Base-by-base conservation (phyloP, 2,888 invertebrate genomes). In the Lathronympha strigana region DNA sequence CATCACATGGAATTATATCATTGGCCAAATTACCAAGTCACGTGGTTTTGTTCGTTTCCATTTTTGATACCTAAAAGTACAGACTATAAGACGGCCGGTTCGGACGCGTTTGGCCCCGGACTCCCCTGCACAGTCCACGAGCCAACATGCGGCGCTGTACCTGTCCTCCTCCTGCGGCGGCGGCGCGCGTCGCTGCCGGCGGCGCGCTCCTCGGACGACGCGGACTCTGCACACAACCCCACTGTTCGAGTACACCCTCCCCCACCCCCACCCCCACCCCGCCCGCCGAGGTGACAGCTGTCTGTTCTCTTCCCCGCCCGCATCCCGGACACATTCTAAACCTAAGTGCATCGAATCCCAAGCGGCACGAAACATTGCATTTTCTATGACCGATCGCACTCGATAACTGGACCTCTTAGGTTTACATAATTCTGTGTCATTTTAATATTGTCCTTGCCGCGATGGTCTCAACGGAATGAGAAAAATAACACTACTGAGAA, bases 141-240 rank as follows among this genome's bases (percentile, higher is more conserved):
- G 17, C 8, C 40, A 4, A 15, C 21, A 4, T 21, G 9, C 8
- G 28, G 11, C 11, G 17, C 17, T 5, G 74, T 70, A 82, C 81
- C 80, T 79, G 74, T 74, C 75, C 80, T 77, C 73, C 84, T 76
- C 62, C 87, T 74, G 66, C 85, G 82, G 62, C 87, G 81, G 67
- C 84, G 78, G 60, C 77, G 72, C 68, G 74, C 74, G 68, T 67
- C 66, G 67, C 67, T 76, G 58, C 68, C 72, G 57, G 70, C 73
- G 69, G 67, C 79, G 78, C 79, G 76, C 78, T 86, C 88, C 73
- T 77, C 80, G 70, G 84, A 84, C 87, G 91, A 86, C 73, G 81
- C 85, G 70, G 92, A 88, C 82, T 89, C 89, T 93, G 85, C 86
- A 90, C 87, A 93, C 94, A 87, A 93, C 91, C 94, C 74, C 74